A percentile compares a stretch with the other conserved stretches of the same genome.
Conservation (phyloP, 2,113 vertebrate species). For the Nettapus auritus region DNA sequence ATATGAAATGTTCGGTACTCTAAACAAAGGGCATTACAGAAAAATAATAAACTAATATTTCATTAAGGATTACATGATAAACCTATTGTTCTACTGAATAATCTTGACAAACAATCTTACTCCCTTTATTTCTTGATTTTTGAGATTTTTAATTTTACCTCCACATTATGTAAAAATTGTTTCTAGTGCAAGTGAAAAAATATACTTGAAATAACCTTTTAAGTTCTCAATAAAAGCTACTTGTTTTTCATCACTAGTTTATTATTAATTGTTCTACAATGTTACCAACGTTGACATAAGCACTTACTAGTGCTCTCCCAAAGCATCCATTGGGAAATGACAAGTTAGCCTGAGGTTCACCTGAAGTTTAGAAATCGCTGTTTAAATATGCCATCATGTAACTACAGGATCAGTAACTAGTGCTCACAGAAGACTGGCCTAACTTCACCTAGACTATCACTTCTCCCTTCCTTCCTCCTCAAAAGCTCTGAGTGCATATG, state of each 20-base stretch:
- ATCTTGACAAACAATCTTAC: background rate
- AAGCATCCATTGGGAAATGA: background rate
- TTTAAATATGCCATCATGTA: background rate
- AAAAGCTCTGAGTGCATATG: background rate
- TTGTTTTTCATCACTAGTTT: background rate
- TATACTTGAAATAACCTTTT: background rate
- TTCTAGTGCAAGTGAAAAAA: background rate
- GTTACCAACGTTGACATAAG: background rate
- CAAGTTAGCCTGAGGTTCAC: background rate
- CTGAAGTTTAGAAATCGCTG: background rate
- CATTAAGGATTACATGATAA: background rate
- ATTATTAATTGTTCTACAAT: background rate
- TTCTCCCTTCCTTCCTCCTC: background rate
- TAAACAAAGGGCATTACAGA: background rate
- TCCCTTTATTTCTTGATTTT: background rate
- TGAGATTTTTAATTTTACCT: background rate
- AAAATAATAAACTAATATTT: background rate
- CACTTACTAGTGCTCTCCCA: background rate
- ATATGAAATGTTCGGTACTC: background rate
- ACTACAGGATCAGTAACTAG: background rate
- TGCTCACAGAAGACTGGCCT: background rate
- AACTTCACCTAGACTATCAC: background rate
- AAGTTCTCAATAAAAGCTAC: background rate
- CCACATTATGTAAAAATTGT: background rate
- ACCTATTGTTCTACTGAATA: background rate